Evolutionary conservation across 2,797 vertebrate species (phyloP).

Genomic region (Monodelphis domestica): DNA sequence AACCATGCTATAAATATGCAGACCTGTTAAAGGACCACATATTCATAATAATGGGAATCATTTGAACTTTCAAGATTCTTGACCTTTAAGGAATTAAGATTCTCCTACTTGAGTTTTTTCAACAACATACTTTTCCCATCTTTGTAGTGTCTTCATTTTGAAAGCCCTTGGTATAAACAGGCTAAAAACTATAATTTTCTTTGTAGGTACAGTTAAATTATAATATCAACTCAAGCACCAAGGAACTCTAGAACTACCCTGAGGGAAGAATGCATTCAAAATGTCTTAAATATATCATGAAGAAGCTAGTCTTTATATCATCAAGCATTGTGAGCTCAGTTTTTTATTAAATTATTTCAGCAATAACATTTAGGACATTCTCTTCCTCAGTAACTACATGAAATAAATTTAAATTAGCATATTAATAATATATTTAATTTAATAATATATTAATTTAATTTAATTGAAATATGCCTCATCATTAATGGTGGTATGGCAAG

Average conservation of each 20-base stretch:
- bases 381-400: background rate
- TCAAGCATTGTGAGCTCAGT: conserved; percentile 65
- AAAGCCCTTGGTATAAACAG: conserved; percentile 77
- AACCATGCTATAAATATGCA: conserved; percentile 63
- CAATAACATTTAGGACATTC: background rate
- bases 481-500: background rate
- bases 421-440: no score
- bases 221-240: conserved; percentile 70
- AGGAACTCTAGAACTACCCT: conserved; percentile 69
- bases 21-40: conserved; percentile 69
- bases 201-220: conserved; percentile 76
- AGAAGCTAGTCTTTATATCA: conserved; percentile 64
- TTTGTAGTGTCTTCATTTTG: conserved; percentile 75
- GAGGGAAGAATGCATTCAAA: conserved; percentile 77
- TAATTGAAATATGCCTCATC: background rate
- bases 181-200: conserved; percentile 81
- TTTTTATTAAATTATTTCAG: conserved; percentile 65
- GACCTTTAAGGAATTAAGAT: conserved; percentile 79
- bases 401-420: conserved; percentile 47
- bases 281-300: conserved; percentile 71
- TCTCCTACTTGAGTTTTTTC: conserved; percentile 61
- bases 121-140: conserved; percentile 73
- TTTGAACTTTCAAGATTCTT: conserved; percentile 75
- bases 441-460: no score
- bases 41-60: conserved; percentile 60